phyloP scores from a whole-genome alignment of 2,888 invertebrate genomes.

The Apamea sordens region DNA sequence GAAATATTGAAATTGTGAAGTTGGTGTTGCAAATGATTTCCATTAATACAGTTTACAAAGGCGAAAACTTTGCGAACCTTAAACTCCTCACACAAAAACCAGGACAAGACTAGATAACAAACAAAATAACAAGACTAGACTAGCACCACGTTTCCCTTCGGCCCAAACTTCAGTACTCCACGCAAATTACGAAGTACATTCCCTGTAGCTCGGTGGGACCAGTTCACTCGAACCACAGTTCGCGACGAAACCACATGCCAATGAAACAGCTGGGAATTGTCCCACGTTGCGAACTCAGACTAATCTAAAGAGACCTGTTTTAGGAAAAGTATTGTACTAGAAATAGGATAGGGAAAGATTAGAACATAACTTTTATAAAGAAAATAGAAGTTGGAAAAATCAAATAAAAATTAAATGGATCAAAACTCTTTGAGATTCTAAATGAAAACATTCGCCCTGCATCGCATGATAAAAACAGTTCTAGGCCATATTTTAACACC shows the following conservation, averaged over 20 bases:
- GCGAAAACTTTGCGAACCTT: not conserved
- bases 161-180: constrained; percentile 31
- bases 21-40: not conserved
- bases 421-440: not conserved
- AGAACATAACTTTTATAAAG: not conserved
- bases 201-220: not conserved
- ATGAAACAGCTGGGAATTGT: constrained; percentile 43
- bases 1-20: not conserved
- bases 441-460: not conserved
- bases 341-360: not conserved
- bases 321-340: not conserved
- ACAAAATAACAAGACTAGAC: constrained; percentile 11
- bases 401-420: not conserved
- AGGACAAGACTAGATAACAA: constrained; percentile 10
- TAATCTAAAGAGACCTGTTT: constrained; percentile 16
- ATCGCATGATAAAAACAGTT: not conserved
- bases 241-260: constrained; percentile 45
- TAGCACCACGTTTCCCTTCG: constrained; percentile 12
- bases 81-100: not conserved
- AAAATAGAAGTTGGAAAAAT: not conserved
- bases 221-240: constrained; percentile 30
- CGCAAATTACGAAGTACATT: constrained; percentile 51
- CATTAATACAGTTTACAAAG: not conserved
- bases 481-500: not conserved
- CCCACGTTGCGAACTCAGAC: constrained; percentile 22